phyloP scores from a whole-genome alignment of 2,113 vertebrate genomes.

The Ctenomys sociabilis region DNA sequence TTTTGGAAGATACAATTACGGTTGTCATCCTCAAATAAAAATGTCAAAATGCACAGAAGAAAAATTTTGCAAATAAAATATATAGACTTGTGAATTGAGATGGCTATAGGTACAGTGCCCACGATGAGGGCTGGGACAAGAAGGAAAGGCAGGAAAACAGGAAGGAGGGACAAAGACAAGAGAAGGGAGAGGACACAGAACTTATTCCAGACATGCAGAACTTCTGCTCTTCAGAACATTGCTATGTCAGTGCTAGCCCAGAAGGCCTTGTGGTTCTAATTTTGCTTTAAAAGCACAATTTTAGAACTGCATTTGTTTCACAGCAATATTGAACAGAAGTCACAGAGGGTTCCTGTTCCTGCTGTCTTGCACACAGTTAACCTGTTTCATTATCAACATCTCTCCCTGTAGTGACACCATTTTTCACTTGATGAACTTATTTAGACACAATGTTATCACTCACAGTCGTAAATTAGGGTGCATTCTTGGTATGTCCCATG shows the following conservation, averaged over 20 bases:
- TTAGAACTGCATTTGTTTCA: neutral
- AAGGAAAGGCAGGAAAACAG: no score
- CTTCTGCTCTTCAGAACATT: neutral
- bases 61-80: neutral
- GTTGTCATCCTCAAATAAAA: neutral
- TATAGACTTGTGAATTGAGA: neutral
- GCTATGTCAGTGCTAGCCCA: neutral
- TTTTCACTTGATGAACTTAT: neutral
- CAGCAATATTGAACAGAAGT: neutral
- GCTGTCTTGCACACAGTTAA: no score
- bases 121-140: neutral
- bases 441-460: neutral
- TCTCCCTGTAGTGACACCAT: neutral
- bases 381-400: neutral
- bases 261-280: neutral
- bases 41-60: neutral
- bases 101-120: neutral
- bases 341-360: neutral
- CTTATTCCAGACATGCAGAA: neutral
- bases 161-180: neutral
- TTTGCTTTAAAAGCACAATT: neutral
- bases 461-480: neutral
- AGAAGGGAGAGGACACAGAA: neutral
- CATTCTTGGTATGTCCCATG: neutral
- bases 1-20: neutral